These are phyloP conservation scores for Drosophila miranda DNA, from an alignment of 1,140 invertebrate genomes.

Conservation along the genomic window DNA sequence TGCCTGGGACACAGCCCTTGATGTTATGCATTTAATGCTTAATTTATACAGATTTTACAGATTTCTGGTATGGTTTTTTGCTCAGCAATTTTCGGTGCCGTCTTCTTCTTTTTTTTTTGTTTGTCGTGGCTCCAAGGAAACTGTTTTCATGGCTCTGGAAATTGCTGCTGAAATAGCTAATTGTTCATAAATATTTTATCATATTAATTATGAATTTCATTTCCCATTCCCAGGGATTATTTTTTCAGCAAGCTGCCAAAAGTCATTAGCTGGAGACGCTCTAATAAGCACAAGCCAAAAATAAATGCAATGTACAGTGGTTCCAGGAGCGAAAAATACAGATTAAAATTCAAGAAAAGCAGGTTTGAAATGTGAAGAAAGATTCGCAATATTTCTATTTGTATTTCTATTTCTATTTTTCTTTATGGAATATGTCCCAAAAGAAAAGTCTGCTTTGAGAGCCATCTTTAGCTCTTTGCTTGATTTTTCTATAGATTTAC, in stretches of 20 bases:
- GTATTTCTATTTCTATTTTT: no score
- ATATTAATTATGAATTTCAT: slow-evolving; percentile 65
- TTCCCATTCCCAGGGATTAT: slow-evolving; percentile 41
- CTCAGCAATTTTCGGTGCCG: slow-evolving; percentile 22
- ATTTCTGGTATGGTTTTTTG: slow-evolving; percentile 32
- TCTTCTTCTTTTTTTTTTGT: slow-evolving; percentile 7
- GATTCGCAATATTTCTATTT: no score
- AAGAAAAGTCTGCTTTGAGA: no score
- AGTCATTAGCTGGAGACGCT: slow-evolving; percentile 59
- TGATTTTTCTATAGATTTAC: background rate
- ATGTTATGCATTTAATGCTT: slow-evolving; percentile 73
- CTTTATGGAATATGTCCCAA: no score
- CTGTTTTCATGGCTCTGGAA: slow-evolving; percentile 25
- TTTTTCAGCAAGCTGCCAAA: slow-evolving; percentile 50
- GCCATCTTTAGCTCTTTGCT: no score
- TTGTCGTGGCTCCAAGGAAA: slow-evolving; percentile 13
- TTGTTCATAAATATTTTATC: slow-evolving; percentile 72
- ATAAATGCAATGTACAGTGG: slow-evolving; percentile 36
- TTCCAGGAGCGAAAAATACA: background rate
- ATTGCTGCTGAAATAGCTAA: slow-evolving; percentile 49
- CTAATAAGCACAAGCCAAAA: slow-evolving; percentile 51
- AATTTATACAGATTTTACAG: slow-evolving; percentile 72
- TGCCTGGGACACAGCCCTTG: slow-evolving; percentile 44
- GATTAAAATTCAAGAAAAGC: no score
- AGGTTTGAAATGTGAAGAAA: no score